Evolutionary conservation across 1,140 invertebrate genomes (phyloP).

Genomic region (Bombus sibiricus): DNA sequence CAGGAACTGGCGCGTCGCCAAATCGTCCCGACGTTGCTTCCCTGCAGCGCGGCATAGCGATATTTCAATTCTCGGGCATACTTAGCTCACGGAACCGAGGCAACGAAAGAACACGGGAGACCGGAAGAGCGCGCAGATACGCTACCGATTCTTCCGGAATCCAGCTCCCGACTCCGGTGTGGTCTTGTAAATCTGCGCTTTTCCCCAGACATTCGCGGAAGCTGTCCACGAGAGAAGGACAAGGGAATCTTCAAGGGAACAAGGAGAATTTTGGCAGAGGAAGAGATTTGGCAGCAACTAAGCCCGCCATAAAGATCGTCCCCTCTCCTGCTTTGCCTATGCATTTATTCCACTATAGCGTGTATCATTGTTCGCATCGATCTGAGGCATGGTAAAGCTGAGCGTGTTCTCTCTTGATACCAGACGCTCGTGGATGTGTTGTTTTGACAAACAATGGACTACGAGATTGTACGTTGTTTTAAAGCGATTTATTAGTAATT

Average conservation of each 20-base stretch:
- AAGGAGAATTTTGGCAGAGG: no score
- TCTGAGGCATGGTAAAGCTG: background rate
- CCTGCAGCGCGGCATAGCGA: slow-evolving; percentile 40
- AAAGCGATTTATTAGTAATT: background rate
- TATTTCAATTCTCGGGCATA: slow-evolving; percentile 63
- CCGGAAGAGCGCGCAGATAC: background rate
- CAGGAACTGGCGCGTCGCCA: slow-evolving; percentile 55
- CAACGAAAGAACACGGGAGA: slow-evolving; percentile 30
- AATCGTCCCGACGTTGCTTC: slow-evolving; percentile 63
- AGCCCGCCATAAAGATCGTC: no score
- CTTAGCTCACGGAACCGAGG: slow-evolving; percentile 30
- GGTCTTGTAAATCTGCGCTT: background rate
- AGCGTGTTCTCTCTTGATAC: background rate
- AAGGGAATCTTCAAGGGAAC: no score
- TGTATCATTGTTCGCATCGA: background rate
- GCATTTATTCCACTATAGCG: no score
- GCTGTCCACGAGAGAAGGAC: no score
- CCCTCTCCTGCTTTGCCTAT: no score
- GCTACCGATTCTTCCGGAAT: no score
- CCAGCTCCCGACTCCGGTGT: no score
- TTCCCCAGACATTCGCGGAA: background rate
- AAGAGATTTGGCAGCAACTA: no score
- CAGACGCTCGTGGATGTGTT: background rate
- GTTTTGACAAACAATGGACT: background rate
- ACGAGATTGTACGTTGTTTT: background rate